Evolutionary conservation across 92 coral and sea anemone genomes (phyloP).

Genomic region (Zoanthus gigantus): DNA sequence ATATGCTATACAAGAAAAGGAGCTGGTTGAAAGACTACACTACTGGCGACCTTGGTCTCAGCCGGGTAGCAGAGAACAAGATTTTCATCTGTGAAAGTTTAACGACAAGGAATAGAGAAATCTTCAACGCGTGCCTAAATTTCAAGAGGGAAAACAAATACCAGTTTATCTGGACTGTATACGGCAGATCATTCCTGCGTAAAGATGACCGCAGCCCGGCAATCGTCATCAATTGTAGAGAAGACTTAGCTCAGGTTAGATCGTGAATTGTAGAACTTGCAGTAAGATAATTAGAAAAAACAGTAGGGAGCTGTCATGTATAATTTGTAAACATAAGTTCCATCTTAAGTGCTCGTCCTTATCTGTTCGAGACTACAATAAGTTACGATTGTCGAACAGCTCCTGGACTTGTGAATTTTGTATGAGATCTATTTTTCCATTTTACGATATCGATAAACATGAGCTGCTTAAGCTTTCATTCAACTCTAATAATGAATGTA

Average conservation of each 20-base stretch:
- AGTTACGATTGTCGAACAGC: not conserved
- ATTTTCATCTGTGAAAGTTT: conserved; percentile 1
- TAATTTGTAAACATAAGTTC: not conserved
- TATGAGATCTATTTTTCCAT: not conserved
- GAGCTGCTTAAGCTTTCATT: conserved; percentile 24
- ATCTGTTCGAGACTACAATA: not conserved
- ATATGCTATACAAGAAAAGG: too few species aligned
- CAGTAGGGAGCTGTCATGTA: not conserved
- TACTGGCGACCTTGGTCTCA: not conserved
- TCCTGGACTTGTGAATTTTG: not conserved
- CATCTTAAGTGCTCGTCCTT: not conserved
- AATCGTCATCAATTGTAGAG: not conserved
- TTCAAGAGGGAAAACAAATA: not conserved
- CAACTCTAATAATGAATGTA: conserved; percentile 30
- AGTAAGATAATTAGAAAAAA: conserved; percentile 1
- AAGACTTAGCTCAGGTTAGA: conserved; percentile 15
- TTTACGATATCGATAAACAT: conserved; percentile 14
- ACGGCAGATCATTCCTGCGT: not conserved
- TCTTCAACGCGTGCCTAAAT: not conserved
- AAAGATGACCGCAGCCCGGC: not conserved
- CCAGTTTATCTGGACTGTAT: not conserved
- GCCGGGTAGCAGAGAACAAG: not conserved
- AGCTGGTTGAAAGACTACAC: too few species aligned
- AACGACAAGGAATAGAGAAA: not conserved
- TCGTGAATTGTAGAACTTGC: conserved; percentile 1